Conservation (phyloP, 2,113 vertebrate species). For the Nerophis lumbriciformis region DNA sequence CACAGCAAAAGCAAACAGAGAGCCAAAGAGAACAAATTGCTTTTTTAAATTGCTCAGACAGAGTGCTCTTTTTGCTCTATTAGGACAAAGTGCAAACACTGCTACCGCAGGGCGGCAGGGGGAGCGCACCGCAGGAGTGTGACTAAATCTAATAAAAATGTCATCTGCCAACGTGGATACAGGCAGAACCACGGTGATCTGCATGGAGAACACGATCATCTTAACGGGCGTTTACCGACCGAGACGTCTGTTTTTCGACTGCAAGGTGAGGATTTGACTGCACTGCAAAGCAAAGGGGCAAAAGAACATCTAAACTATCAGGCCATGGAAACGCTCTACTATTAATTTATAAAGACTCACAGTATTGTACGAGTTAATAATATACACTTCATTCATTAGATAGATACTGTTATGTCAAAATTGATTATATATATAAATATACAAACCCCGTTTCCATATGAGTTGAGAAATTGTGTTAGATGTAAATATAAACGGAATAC, state of each 20-base stretch:
- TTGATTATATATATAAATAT: no score
- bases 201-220: slow-evolving; percentile 12
- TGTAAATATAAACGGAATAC: no score
- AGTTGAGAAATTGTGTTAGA: no score
- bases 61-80: slow-evolving; percentile 63
- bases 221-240: not conserved
- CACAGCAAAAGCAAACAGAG: slow-evolving; percentile 66
- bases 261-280: not conserved
- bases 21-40: slow-evolving; percentile 68
- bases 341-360: not conserved
- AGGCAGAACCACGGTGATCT: slow-evolving; percentile 13
- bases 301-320: slow-evolving; percentile 13
- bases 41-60: slow-evolving; percentile 71
- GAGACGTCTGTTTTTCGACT: not conserved
- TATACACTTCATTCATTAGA: no score
- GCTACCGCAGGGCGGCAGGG: slow-evolving; percentile 28
- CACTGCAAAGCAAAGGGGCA: not conserved
- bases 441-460: no score
- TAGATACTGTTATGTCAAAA: no score
- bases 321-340: not conserved
- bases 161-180: slow-evolving; percentile 27
- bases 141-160: slow-evolving; percentile 58
- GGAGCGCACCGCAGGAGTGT: slow-evolving; percentile 31
- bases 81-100: slow-evolving; percentile 65
- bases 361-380: not conserved